Evolutionary conservation across 1,140 invertebrate species (phyloP).

Genomic region (Tetramorium parvispinum): DNA sequence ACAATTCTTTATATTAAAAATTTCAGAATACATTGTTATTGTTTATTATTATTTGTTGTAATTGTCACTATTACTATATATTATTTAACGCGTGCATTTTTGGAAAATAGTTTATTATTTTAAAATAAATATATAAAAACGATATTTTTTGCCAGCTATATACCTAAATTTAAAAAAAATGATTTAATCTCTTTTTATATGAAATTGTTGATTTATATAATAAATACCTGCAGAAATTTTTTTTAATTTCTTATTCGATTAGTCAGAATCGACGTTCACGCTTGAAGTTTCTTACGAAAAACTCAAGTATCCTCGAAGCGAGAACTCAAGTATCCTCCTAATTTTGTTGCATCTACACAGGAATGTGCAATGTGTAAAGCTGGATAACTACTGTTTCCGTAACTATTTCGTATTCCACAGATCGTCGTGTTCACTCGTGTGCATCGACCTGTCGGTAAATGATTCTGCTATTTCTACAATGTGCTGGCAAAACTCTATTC

Average conservation of each 20-base stretch:
- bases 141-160: background rate
- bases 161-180: background rate
- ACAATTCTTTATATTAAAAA: background rate
- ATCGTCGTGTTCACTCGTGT: conserved; percentile 72
- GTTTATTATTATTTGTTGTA: too few relatives aligned
- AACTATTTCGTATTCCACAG: conserved; percentile 58
- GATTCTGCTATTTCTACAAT: conserved; percentile 69
- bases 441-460: conserved; percentile 79
- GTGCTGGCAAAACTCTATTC: conserved; percentile 66
- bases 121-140: too few relatives aligned
- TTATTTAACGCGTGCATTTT: background rate
- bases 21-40: background rate
- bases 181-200: background rate
- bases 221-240: background rate
- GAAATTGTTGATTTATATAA: background rate
- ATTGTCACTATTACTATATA: background rate
- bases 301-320: background rate
- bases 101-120: background rate
- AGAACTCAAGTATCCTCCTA: background rate
- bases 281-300: background rate
- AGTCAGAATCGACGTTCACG: background rate
- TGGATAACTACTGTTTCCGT: conserved; percentile 23
- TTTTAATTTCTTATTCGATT: background rate
- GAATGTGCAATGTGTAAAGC: conserved; percentile 40
- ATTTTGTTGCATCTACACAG: conserved; percentile 6